Evolutionary conservation across 1,140 invertebrate genomes (phyloP).

Genomic region (Thrips palmi): DNA sequence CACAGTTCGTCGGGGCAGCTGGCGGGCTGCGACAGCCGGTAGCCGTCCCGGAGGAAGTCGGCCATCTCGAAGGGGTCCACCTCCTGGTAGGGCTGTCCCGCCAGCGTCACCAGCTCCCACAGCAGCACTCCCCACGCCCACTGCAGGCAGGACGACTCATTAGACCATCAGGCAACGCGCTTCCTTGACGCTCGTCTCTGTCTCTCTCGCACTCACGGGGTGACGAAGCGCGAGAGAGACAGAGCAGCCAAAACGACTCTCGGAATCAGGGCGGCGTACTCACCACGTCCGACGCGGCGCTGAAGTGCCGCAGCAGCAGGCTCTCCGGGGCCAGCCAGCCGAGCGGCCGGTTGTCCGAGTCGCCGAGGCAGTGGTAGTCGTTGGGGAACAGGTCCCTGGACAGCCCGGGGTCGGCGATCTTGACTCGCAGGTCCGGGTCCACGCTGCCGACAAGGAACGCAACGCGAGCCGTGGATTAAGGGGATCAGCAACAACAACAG

Average conservation of each 20-base stretch:
- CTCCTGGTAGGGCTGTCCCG: slow-evolving; percentile 70
- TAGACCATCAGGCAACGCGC: no score
- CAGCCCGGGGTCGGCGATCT: slow-evolving; percentile 75
- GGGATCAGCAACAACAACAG: no score
- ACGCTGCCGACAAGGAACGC: no score
- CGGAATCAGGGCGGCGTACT: no score
- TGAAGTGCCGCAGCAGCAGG: slow-evolving; percentile 58
- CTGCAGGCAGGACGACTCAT: slow-evolving; percentile 42
- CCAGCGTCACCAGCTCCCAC: slow-evolving; percentile 86
- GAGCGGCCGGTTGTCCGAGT: slow-evolving; percentile 85
- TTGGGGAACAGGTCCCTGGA: slow-evolving; percentile 82
- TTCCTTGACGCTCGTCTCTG: no score
- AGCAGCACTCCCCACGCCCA: slow-evolving; percentile 87
- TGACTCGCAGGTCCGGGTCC: slow-evolving; percentile 64
- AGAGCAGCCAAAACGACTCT: no score
- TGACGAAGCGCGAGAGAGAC: no score
- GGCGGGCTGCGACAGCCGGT: slow-evolving; percentile 70
- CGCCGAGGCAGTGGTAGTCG: slow-evolving; percentile 87
- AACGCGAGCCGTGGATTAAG: no score
- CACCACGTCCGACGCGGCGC: slow-evolving; percentile 67
- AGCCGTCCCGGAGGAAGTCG: slow-evolving; percentile 69
- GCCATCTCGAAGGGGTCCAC: slow-evolving; percentile 84
- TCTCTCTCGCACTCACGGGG: no score
- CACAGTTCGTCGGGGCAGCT: slow-evolving; percentile 91
- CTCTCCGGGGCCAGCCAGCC: slow-evolving; percentile 92